Conservation (phyloP, 2,888 invertebrate genomes). For the Eucera pruinosa region DNA sequence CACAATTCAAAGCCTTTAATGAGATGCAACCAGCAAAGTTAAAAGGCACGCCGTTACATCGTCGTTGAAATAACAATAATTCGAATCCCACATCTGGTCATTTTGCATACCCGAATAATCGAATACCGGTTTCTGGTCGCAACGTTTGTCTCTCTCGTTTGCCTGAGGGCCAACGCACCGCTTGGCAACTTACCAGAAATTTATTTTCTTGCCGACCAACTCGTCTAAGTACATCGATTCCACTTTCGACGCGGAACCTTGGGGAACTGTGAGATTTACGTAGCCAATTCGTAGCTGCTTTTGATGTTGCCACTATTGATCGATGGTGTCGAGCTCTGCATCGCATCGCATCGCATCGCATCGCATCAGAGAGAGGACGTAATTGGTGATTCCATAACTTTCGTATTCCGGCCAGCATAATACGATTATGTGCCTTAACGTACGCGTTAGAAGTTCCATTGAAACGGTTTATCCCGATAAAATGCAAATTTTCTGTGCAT, state of each 20-base stretch:
- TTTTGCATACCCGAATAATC: constrained; percentile 74
- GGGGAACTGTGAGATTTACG: constrained; percentile 63
- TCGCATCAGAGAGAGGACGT: constrained; percentile 15
- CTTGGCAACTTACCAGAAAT: constrained; percentile 71
- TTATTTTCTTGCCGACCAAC: constrained; percentile 70
- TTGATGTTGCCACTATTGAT: constrained; percentile 63
- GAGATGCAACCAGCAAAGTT: constrained; percentile 30
- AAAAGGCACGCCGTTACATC: constrained; percentile 16
- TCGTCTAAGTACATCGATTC: constrained; percentile 70
- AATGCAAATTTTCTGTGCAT: constrained; percentile 24
- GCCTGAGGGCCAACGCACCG: constrained; percentile 55
- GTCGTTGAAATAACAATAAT: constrained; percentile 67
- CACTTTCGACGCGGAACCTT: constrained; percentile 50
- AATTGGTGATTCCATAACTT: constrained; percentile 51
- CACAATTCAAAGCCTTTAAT: constrained; percentile 6
- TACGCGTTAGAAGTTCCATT: constrained; percentile 24
- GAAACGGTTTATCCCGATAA: constrained; percentile 16
- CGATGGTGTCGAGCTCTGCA: no score
- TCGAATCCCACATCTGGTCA: constrained; percentile 63
- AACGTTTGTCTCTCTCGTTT: constrained; percentile 39
- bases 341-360: constrained; percentile 40
- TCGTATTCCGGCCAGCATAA: constrained; percentile 24
- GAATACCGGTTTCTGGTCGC: constrained; percentile 56
- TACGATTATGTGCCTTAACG: constrained; percentile 41
- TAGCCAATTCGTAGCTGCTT: constrained; percentile 52